Evolutionary conservation across 2,113 vertebrate species (phyloP), one percentile per base, ranked within the genome.

Genomic region (Camelus bactrianus): DNA sequence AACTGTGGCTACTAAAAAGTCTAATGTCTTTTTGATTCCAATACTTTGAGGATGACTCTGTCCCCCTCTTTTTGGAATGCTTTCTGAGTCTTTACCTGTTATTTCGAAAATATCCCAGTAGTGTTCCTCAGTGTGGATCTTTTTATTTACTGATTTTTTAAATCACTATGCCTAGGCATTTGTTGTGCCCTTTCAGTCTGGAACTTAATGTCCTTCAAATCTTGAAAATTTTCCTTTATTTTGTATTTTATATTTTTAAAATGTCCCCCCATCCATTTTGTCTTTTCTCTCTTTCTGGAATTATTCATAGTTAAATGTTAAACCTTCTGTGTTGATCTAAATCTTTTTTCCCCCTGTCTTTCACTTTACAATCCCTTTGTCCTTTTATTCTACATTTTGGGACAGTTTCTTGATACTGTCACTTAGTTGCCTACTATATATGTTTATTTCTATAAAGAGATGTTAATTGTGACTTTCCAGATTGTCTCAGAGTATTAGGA

Each of bases 381-480:
- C 19, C 50, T 80, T 76, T 85, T 58, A 92, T 38, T 46, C 64
- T 77, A 64, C 35, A 56, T 72, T 88, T 80, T 86, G 35, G 60
- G 20, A 77, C 42, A 73, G 14, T 64, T 89, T 96, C 42, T 72
- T 60, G 11, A 85, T 46, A 77, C 19, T 72, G 0, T 81, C 15
- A 50, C 42, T 85, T 48, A 75, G 67, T 6, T 94, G 65, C n/a
- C 3, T 81, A 72, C 54, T 84, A 73, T 77, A 54, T 89, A 69
- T 52, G 91, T 95, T 88, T 19, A 73, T 88, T 82, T 83, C 56
- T 91, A 38, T 72, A 30, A 12, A 69, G 73, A 30, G 67, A 67
- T 89, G 28, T 50, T 91, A 30, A 42, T 8, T 86, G 38, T 65
- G 42, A 77, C 42, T 70, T 94, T 80, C 46, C 77, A 93, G 28